Evolutionary conservation across 1,140 invertebrate genomes (phyloP).

Genomic region (Diabrotica virgifera): DNA sequence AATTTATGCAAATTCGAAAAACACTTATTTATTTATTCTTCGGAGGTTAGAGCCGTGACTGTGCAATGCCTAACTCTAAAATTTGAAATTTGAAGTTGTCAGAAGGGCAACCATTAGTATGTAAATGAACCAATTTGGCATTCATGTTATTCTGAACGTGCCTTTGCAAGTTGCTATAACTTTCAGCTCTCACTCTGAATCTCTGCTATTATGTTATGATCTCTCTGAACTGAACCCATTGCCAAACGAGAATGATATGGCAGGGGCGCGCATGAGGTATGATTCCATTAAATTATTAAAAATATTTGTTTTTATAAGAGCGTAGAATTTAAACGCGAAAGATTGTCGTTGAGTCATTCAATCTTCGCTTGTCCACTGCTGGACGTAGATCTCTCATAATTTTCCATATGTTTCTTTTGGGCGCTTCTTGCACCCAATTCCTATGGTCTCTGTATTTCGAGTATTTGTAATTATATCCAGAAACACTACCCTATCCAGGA

Average conservation of each 20-base stretch:
- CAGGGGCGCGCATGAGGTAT: neutral
- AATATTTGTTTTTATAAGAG: no score
- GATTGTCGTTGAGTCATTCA: no score
- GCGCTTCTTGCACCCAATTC: no score
- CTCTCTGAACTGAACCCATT: neutral
- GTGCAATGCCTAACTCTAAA: slow-evolving; percentile 10
- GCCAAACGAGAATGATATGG: neutral
- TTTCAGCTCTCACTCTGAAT: neutral
- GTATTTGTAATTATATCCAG: no score
- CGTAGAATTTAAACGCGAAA: no score
- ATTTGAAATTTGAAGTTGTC: slow-evolving; percentile 13
- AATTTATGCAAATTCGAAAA: slow-evolving; percentile 12
- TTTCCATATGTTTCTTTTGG: no score
- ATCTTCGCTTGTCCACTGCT: no score
- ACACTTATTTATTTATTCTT: slow-evolving; percentile 19
- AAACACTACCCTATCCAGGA: no score
- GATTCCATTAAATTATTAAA: no score
- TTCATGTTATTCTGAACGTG: slow-evolving; percentile 30
- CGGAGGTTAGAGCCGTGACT: slow-evolving; percentile 16
- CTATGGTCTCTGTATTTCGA: no score
- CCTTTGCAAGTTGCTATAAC: slow-evolving; percentile 21
- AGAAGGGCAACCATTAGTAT: slow-evolving; percentile 17
- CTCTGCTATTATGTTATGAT: slow-evolving; percentile 9
- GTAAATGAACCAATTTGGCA: slow-evolving; percentile 25
- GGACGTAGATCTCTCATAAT: no score